Percentiles rank a stretch among this genome's conserved stretches.
Evolutionary conservation across 23 tunicate genomes (phyloP).

Genomic region (Styela plicata): DNA sequence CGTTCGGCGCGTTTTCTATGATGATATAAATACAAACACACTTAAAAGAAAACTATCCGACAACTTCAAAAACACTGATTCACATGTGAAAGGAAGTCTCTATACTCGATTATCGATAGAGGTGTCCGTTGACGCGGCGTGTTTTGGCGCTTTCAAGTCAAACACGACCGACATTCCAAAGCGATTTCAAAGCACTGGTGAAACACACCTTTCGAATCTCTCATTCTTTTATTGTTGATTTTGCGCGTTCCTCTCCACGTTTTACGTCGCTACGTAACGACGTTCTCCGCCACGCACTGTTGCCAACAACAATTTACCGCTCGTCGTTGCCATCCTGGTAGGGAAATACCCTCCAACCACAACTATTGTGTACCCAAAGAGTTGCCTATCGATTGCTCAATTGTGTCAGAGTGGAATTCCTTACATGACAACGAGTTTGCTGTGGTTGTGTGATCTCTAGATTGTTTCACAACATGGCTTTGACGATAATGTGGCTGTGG

Average conservation of each 20-base stretch:
- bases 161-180: not conserved
- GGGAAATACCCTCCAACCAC: not conserved
- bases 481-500: not conserved
- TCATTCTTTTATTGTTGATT: not conserved
- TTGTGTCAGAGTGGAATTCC: not conserved
- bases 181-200: not conserved
- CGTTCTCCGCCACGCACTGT: not conserved
- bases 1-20: not conserved
- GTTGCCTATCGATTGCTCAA: not conserved
- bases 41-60: not conserved
- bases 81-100: not conserved
- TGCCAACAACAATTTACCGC: not conserved
- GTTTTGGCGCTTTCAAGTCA: not conserved
- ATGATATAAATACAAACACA: not conserved
- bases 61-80: not conserved
- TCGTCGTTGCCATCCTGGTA: not conserved
- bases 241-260: not conserved
- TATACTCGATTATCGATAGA: not conserved
- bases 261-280: not conserved
- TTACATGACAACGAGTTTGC: not conserved
- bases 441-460: no score
- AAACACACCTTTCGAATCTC: not conserved
- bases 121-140: not conserved
- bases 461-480: not conserved
- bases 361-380: not conserved